These are phyloP conservation scores for Auanema freiburgensis DNA, from an alignment of 2,888 invertebrate genomes.

Conservation along the genomic window DNA sequence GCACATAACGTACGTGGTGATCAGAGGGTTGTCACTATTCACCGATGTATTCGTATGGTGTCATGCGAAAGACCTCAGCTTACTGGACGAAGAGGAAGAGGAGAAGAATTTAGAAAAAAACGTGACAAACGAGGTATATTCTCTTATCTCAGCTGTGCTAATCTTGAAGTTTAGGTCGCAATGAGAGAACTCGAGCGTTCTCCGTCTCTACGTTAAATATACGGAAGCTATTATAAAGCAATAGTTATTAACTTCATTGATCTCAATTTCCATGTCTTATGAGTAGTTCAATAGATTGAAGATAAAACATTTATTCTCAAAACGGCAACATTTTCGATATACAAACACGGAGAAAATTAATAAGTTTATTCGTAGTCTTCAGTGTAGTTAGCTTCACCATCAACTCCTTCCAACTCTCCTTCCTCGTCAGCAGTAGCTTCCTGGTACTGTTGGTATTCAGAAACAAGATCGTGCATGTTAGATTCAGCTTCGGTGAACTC, in stretches of 20 bases:
- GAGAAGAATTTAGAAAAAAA: slow-evolving; percentile 15
- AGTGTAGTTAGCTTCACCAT: too few species aligned
- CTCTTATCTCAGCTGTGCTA: neutral
- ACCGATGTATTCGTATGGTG: slow-evolving; percentile 61
- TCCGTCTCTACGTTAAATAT: too few species aligned
- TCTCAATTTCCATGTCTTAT: too few species aligned
- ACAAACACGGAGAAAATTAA: too few species aligned
- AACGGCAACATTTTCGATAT: neutral
- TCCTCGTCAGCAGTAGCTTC: slow-evolving; percentile 8
- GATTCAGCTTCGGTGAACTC: slow-evolving; percentile 94
- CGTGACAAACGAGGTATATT: neutral
- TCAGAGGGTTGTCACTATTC: slow-evolving; percentile 52
- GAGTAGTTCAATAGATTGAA: neutral
- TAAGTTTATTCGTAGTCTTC: too few species aligned
- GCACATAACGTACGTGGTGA: slow-evolving; percentile 52
- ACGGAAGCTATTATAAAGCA: too few species aligned
- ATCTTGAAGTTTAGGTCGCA: neutral
- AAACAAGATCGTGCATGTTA: slow-evolving; percentile 78
- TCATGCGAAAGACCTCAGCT: slow-evolving; percentile 58
- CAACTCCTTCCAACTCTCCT: too few species aligned
- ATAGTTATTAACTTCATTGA: too few species aligned
- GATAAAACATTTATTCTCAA: neutral
- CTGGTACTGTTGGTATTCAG: slow-evolving; percentile 61
- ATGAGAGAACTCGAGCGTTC: neutral
- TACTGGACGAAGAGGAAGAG: slow-evolving; percentile 55